phyloP scores from a whole-genome alignment of 2,888 invertebrate genomes.

The Synanthedon vespiformis region DNA sequence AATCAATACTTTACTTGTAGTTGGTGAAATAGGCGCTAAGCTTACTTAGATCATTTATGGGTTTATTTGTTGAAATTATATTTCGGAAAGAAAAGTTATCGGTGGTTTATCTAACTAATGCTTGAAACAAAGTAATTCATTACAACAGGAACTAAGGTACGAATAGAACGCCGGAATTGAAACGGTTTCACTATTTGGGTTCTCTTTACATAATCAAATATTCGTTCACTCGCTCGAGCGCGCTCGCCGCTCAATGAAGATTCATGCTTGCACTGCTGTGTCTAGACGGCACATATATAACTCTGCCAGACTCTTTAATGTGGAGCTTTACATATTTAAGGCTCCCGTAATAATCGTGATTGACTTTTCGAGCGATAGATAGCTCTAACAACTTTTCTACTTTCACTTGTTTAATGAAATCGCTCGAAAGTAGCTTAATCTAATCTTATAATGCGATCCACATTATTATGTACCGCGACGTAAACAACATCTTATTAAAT shows the following conservation, averaged over 20 bases:
- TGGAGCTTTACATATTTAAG: slow-evolving; percentile 12
- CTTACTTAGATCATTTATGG: too few species aligned
- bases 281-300: slow-evolving; percentile 20
- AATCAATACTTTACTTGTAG: too few species aligned
- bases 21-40: too few species aligned
- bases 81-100: too few species aligned
- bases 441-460: background rate
- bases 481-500: slow-evolving; percentile 53
- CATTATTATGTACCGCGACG: slow-evolving; percentile 13
- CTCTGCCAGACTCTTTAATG: slow-evolving; percentile 10
- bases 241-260: slow-evolving; percentile 30
- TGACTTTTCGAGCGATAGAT: slow-evolving; percentile 14
- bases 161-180: slow-evolving; percentile 9
- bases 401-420: background rate
- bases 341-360: slow-evolving; percentile 23
- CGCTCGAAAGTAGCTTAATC: background rate
- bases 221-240: slow-evolving; percentile 27
- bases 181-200: slow-evolving; percentile 23
- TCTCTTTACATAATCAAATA: slow-evolving; percentile 59
- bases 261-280: slow-evolving; percentile 24
- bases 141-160: too few species aligned
- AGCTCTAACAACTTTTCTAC: background rate
- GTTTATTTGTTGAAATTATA: too few species aligned
- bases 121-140: too few species aligned
- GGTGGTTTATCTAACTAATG: too few species aligned